Evolutionary conservation across 2,797 vertebrate genomes (phyloP).

Genomic region (Siniperca scherzeri): DNA sequence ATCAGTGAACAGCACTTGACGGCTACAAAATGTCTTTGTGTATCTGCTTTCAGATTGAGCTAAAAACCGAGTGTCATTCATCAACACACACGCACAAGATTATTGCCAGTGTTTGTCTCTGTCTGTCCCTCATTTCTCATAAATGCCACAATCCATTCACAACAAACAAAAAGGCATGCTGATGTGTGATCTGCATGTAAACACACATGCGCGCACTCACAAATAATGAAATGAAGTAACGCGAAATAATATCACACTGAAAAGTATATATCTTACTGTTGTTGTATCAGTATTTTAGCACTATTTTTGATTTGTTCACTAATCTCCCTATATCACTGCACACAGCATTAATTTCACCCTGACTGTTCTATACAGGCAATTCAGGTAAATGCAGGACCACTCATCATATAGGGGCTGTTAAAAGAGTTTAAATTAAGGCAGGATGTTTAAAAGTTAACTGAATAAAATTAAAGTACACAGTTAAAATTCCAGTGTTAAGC

Average conservation of each 20-base stretch:
- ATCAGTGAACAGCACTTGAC: background rate
- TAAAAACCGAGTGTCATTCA: background rate
- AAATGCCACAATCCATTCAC: background rate
- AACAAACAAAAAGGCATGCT: background rate
- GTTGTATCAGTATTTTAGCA: background rate
- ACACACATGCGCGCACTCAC: background rate
- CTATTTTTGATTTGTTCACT: background rate
- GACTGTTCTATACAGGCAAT: background rate
- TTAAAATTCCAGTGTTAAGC: background rate
- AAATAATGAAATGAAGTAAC: background rate
- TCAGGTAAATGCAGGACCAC: background rate
- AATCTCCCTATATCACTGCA: background rate
- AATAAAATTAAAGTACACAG: background rate
- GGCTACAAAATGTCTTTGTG: constrained; percentile 3
- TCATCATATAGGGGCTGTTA: background rate
- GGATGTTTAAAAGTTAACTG: background rate
- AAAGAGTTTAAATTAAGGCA: background rate
- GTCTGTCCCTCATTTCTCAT: background rate
- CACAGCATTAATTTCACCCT: background rate
- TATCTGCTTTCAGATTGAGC: constrained; percentile 17
- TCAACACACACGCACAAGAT: background rate
- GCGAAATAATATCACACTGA: background rate
- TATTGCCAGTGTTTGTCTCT: constrained; percentile 10
- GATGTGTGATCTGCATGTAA: constrained; percentile 2
- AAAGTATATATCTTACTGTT: background rate